Conservation (phyloP, 1,140 invertebrate genomes). For the Zophobas atratus region DNA sequence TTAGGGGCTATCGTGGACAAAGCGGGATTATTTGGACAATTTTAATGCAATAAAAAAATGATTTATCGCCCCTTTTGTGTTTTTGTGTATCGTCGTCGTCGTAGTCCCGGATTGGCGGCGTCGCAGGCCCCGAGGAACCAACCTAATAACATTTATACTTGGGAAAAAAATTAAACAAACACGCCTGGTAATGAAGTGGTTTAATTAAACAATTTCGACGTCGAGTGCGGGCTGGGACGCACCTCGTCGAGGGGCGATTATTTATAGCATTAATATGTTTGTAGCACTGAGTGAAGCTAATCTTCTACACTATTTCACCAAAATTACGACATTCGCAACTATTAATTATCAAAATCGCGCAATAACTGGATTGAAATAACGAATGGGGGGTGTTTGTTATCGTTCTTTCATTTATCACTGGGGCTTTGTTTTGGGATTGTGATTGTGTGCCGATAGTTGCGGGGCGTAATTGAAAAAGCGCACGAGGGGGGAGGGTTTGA, state of each 20-base stretch:
- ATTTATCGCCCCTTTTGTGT: background rate
- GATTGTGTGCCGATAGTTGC: background rate
- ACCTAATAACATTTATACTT: background rate
- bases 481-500: no score
- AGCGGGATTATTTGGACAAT: background rate
- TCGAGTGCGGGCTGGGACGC: background rate
- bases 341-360: slow-evolving; percentile 40
- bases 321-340: slow-evolving; percentile 28
- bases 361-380: slow-evolving; percentile 38
- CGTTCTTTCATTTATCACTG: slow-evolving; percentile 30
- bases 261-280: slow-evolving; percentile 31
- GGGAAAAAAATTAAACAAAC: background rate
- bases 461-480: no score
- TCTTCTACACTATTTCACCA: slow-evolving; percentile 33
- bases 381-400: slow-evolving; percentile 26
- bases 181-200: background rate
- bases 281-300: slow-evolving; percentile 25
- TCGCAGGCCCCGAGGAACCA: background rate
- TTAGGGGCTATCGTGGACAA: background rate
- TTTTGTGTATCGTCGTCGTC: background rate
- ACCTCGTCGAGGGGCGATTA: background rate
- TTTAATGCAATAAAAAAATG: background rate
- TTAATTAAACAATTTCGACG: background rate
- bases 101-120: background rate
- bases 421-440: background rate